A percentile compares a stretch with the other conserved stretches of the same genome.
Conservation (phyloP, 2,113 vertebrate genomes). For the Bostrychus sinensis region DNA sequence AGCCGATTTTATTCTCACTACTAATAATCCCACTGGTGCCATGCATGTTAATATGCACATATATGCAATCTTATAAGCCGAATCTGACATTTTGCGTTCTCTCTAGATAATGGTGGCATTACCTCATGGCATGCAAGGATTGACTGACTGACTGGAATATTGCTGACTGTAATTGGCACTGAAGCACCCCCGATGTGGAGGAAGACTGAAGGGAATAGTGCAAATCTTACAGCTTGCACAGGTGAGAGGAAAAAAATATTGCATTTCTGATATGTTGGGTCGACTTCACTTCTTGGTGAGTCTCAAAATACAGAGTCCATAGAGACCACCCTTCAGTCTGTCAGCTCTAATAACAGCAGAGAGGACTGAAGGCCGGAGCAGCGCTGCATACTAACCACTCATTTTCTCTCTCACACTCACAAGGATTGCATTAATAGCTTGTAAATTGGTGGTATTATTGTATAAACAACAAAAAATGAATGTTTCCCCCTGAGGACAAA, state of each 20-base stretch:
- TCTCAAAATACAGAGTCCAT: neutral
- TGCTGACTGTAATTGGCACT: neutral
- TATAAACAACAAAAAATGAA: conserved; percentile 26
- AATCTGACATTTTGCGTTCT: neutral
- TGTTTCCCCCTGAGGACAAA: conserved; percentile 25
- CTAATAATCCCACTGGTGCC: neutral
- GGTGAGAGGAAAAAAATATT: neutral
- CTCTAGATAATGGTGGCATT: neutral
- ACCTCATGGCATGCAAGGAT: neutral
- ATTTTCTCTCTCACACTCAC: neutral
- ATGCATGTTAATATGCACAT: neutral
- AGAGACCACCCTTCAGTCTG: conserved; percentile 15
- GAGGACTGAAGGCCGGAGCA: conserved; percentile 17
- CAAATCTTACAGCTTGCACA: conserved; percentile 8
- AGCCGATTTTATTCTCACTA: neutral
- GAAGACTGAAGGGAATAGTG: conserved; percentile 9
- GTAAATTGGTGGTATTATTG: conserved; percentile 25
- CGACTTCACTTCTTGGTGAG: neutral
- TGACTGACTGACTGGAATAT: conserved; percentile 1
- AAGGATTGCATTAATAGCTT: neutral
- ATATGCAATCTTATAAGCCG: neutral
- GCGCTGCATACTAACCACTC: neutral
- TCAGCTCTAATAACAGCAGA: conserved; percentile 25
- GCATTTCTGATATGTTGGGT: conserved; percentile 16
- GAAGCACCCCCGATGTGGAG: conserved; percentile 10